Conservation (phyloP, 2,113 vertebrate genomes). For the Sander lucioperca region DNA sequence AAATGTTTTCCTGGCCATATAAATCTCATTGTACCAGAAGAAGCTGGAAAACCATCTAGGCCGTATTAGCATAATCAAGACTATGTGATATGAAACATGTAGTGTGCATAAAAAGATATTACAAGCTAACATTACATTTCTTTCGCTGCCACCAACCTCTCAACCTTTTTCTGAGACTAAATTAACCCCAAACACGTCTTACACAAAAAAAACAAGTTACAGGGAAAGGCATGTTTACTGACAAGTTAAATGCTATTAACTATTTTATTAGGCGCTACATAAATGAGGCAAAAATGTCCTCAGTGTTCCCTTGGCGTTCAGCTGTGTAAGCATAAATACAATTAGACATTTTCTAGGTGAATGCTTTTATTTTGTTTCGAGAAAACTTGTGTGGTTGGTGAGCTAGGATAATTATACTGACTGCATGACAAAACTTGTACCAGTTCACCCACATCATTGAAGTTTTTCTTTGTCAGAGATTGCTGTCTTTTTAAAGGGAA, state of each 20-base stretch:
- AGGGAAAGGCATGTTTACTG: background rate
- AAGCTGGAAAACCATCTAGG: background rate
- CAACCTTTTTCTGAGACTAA: conserved; percentile 1
- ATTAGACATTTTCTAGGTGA: background rate
- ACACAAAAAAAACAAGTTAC: background rate
- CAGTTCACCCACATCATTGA: background rate
- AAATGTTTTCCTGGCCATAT: background rate
- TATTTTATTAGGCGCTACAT: conserved; percentile 6
- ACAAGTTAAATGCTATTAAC: conserved; percentile 31
- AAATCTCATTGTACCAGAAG: background rate
- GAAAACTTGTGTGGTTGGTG: conserved; percentile 3
- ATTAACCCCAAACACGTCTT: conserved; percentile 7
- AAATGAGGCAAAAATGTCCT: conserved; percentile 17
- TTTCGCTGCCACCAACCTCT: background rate
- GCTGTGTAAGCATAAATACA: conserved; percentile 26
- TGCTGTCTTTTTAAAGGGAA: conserved; percentile 16
- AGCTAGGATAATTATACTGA: conserved; percentile 14
- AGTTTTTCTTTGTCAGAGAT: conserved; percentile 20
- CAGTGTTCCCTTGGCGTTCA: background rate
- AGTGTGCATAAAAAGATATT: background rate
- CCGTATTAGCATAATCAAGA: background rate
- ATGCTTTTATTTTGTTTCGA: conserved; percentile 22
- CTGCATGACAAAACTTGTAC: background rate
- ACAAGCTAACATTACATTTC: background rate
- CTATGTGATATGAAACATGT: background rate